Evolutionary conservation across 2,888 invertebrate species (phyloP), one percentile per base, ranked within the genome.

Genomic region (Cyclophora punctaria): DNA sequence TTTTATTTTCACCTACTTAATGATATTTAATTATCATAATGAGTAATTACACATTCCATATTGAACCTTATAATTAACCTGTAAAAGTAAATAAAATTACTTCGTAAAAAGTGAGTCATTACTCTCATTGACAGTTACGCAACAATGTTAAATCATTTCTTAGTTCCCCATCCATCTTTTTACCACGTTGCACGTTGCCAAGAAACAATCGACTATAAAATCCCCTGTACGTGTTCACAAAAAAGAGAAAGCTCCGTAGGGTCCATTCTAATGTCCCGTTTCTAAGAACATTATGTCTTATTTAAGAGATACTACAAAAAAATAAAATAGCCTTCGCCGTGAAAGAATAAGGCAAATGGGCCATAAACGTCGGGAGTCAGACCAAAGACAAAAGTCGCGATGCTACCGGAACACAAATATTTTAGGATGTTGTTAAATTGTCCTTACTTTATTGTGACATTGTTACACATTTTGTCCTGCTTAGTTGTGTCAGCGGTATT

Each of bases 281-380:
- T 83, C 86, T 84, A 67, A 83, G 85, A 86, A 85, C 83, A 84
- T 87, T 81, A 88, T 80, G 84, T 87, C 86, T 86, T 85, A 86
- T 86, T 88, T 87, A 82, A 84, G 78, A 75, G 78, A 78, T 71
- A 76, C 75, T 76, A 80, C 80, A 81, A 82, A 80, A 37, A 70
- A 85, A 80, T 77, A 78, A 79, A 78, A 80, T 75, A 73, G 78
- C 74, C 70, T 74, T 69, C 69, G 62, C 69, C 71, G 70, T 72
- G 76, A 74, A 80, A 80, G 77, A 80, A 82, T 82, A 80, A 79
- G 71, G 78, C 78, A 70, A 76, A 85, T 80, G 80, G 80, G 71
- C 78, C 76, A 83, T 85, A 86, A 84, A 84, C 72, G 68, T 49
- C 62, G 68, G 56, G 60, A 73, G 57, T 63, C 66, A 37, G 37